Base-by-base conservation (phyloP, 2,797 vertebrate species). In the Tauraco hartlaubi region DNA sequence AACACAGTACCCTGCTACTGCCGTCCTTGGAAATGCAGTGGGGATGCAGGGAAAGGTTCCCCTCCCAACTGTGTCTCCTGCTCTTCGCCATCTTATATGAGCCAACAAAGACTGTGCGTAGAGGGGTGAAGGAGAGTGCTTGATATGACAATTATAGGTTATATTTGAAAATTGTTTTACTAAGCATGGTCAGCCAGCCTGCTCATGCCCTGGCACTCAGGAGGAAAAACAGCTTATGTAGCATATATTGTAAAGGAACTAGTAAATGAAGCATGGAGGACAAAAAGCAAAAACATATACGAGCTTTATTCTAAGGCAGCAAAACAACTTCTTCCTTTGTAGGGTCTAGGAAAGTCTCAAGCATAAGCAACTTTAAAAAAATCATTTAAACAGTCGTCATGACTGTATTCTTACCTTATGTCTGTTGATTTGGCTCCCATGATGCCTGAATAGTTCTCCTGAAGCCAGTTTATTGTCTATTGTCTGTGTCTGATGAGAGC, bases 381-480 rank as follows among this genome's bases (percentile, higher is more conserved):
- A 77, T 49, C 5, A 87, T 81, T 91, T 91, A 67, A 90, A 59
- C 54, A 91, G 85, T 82, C 91, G 66, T 59, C 58, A 61, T 74
- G 71, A 69, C 20, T 76, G 44, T 56, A 21, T 85, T 94, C 69
- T 90, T 86, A 92, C 75, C 75, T 90, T 62, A n/a, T 5, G 22
- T 37, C 66, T 90, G 69, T 88, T 94, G 85, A 96, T 91, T 94
- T 58, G 81, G 48, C 52, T 94, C 52, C 79, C 16, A 2, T 14
- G 59, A 81, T 72, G 69, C 46, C 85, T 49, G 48, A 88, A 71
- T 11, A 79, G 55, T 43, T 88, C 76, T 93, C 52, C 84, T 66
- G 62, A 90, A 94, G 80, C 41, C 83, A 76, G 46, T 92, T 94
- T 88, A 39, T n/a, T 61, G 13, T 64, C 92, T 96, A 94, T 92